Percentiles rank a stretch among this genome's conserved stretches.
These are phyloP conservation scores for Apis mellifera DNA, from an alignment of 1,140 invertebrate genomes.

Conservation along the genomic window Amel_HAv3.1 CM009931.2:382001-382500, in stretches of 20 bases:
- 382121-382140: neutral
- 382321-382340: neutral
- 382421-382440: conserved; percentile 42
- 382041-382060: neutral
- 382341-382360: neutral
- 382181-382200: neutral
- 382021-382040: neutral
- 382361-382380: conserved; percentile 4
- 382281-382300: neutral
- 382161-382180: neutral
- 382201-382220: too few species aligned
- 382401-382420: conserved; percentile 18
- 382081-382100: neutral
- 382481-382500: conserved; percentile 38
- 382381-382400: neutral
- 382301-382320: neutral
- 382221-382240: too few species aligned
- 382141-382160: neutral
- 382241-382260: too few species aligned
- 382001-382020: too few species aligned
- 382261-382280: too few species aligned
- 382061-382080: too few species aligned
- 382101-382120: neutral
- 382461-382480: conserved; percentile 40
- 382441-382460: conserved; percentile 48